Evolutionary conservation across 1,140 invertebrate genomes (phyloP).

Genomic region (Paraescarpia echinospica): DNA sequence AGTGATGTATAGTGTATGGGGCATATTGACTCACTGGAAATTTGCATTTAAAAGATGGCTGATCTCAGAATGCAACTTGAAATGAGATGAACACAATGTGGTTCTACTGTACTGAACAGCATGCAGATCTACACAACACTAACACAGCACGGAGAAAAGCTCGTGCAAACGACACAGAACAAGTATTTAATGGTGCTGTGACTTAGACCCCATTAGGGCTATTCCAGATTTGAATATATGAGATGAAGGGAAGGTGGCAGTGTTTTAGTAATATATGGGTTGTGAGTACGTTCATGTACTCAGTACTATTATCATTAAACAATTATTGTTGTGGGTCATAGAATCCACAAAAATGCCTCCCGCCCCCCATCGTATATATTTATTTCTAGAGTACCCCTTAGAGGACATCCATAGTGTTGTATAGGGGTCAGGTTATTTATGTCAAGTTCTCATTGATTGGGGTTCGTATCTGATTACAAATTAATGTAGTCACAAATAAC

Average conservation of each 20-base stretch:
- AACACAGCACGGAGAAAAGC: background rate
- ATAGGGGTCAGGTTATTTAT: background rate
- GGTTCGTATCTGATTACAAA: too few relatives aligned
- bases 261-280: too few relatives aligned
- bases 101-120: background rate
- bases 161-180: background rate
- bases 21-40: too few relatives aligned
- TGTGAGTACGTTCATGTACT: too few relatives aligned
- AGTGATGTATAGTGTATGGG: too few relatives aligned
- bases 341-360: background rate
- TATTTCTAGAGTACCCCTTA: background rate
- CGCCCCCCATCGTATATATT: background rate
- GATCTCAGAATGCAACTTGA: too few relatives aligned
- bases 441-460: too few relatives aligned
- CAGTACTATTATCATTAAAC: too few relatives aligned
- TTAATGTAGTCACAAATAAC: background rate
- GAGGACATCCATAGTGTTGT: background rate
- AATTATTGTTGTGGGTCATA: too few relatives aligned
- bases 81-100: background rate
- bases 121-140: background rate
- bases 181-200: background rate
- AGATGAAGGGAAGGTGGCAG: too few relatives aligned
- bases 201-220: background rate
- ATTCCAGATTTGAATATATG: background rate
- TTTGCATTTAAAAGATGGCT: too few relatives aligned